phyloP scores from a whole-genome alignment of 2,113 vertebrate species.

The Brachypodius melanocephalos region DNA sequence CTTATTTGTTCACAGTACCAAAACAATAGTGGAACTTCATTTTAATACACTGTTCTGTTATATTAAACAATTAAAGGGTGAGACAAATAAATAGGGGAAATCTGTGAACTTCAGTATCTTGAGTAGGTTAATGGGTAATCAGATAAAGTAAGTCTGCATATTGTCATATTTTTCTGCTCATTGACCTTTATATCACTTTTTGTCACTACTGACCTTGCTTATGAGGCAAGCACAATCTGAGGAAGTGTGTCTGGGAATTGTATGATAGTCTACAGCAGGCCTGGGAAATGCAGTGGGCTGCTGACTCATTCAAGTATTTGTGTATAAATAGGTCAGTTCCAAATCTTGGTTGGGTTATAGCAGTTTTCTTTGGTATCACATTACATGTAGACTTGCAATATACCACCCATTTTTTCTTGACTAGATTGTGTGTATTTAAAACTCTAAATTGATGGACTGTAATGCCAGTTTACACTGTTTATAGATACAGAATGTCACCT shows the following conservation, averaged over 20 bases:
- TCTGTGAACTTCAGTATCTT: background rate
- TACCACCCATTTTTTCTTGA: slow-evolving; percentile 4
- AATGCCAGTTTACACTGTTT: background rate
- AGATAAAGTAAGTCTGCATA: background rate
- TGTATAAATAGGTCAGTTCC: background rate
- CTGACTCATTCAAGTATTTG: slow-evolving; percentile 48
- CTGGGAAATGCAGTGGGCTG: slow-evolving; percentile 40
- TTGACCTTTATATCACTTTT: slow-evolving; percentile 12
- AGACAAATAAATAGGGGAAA: background rate
- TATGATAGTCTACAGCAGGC: background rate
- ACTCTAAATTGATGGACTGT: background rate
- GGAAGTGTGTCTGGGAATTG: slow-evolving; percentile 28
- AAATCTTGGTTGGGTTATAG: background rate
- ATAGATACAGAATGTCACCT: background rate
- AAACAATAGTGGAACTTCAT: background rate
- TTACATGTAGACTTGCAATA: background rate
- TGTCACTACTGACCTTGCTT: slow-evolving; percentile 37
- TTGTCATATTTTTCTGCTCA: background rate
- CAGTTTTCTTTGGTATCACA: background rate
- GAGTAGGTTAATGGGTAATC: background rate
- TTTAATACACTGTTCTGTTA: background rate
- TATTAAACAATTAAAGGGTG: background rate
- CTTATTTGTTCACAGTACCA: background rate
- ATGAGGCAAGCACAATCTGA: slow-evolving; percentile 32
- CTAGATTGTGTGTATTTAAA: background rate